These are phyloP conservation scores for Tragopan temminckii DNA, from an alignment of 2,797 vertebrate genomes.

Conservation along the genomic window DNA sequence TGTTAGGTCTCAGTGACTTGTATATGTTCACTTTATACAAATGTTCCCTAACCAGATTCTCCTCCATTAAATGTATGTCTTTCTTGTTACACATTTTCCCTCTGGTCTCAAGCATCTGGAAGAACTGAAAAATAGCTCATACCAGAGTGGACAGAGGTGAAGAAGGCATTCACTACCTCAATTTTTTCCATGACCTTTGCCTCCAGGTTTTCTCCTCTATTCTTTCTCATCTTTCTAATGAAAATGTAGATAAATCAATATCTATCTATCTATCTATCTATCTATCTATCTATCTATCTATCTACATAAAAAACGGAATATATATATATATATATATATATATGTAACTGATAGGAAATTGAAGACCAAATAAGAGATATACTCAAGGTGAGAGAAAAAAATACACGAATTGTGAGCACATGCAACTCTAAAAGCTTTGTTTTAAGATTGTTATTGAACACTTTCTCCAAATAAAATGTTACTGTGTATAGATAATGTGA, in stretches of 20 bases:
- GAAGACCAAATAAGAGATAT: fast-evolving
- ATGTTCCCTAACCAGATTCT: not conserved
- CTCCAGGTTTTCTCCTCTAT: not conserved
- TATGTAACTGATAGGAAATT: not conserved
- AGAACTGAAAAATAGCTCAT: not conserved
- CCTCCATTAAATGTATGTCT: not conserved
- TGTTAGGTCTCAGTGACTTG: not conserved
- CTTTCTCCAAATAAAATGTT: not conserved
- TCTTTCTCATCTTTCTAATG: not conserved
- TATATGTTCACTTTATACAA: not conserved
- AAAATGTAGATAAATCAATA: not conserved
- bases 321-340: not conserved
- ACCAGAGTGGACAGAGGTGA: not conserved
- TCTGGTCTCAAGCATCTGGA: not conserved
- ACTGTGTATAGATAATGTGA: not conserved
- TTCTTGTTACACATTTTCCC: not conserved
- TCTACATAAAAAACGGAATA: no score
- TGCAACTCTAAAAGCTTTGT: not conserved
- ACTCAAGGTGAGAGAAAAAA: not conserved
- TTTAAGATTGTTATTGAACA: not conserved
- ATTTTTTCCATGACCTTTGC: not conserved
- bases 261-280: no score
- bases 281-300: no score
- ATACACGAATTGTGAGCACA: not conserved
- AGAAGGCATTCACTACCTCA: not conserved